Evolutionary conservation across 2,888 invertebrate species (phyloP).

Genomic region (Phyllotreta cruciferae): DNA sequence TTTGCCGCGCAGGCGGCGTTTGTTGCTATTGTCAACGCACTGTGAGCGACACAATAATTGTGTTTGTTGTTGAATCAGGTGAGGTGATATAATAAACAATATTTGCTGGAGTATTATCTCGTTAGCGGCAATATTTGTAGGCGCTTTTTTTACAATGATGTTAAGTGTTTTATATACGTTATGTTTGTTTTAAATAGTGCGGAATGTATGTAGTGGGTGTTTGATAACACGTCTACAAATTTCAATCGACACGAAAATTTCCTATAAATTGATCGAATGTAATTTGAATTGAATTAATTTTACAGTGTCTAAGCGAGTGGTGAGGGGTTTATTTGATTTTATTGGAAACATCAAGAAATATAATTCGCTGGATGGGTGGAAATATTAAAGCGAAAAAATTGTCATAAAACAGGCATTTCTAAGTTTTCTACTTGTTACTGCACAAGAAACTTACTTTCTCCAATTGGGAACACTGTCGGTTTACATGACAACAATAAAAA

Average conservation of each 20-base stretch:
- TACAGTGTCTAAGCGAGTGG: slow-evolving; percentile 10
- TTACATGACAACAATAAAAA: slow-evolving; percentile 49
- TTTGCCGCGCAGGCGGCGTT: not conserved
- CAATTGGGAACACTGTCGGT: slow-evolving; percentile 57
- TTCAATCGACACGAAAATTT: slow-evolving; percentile 3
- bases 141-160: slow-evolving; percentile 5
- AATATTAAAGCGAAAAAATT: slow-evolving; percentile 16
- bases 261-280: not conserved
- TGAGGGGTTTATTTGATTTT: not conserved
- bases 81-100: no score
- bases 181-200: not conserved
- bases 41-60: no score
- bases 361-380: not conserved
- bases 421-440: slow-evolving; percentile 25
- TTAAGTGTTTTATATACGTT: slow-evolving; percentile 7
- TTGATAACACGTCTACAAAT: slow-evolving; percentile 10
- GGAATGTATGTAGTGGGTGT: slow-evolving; percentile 11
- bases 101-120: no score
- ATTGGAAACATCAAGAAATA: not conserved
- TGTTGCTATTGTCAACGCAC: no score
- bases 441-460: slow-evolving; percentile 58
- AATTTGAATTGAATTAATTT: slow-evolving; percentile 6
- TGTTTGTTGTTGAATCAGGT: no score
- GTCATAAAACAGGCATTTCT: slow-evolving; percentile 17
- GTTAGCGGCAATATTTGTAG: slow-evolving; percentile 3